Evolutionary conservation across 2,113 vertebrate genomes (phyloP), one percentile per base, ranked within the genome.

Genomic region (Trichechus manatus): DNA sequence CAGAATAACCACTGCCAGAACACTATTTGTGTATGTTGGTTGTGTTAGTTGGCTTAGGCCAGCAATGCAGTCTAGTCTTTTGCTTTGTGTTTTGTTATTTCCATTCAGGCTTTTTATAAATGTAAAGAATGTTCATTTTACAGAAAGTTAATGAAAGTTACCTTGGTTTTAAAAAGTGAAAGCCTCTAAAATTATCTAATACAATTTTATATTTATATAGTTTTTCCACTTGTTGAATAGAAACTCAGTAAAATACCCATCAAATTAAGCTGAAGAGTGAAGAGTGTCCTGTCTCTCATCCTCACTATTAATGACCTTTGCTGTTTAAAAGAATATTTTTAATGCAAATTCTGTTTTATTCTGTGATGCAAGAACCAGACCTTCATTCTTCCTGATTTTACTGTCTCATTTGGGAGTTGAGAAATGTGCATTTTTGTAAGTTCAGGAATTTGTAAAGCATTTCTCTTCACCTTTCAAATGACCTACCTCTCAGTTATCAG

Each of bases 381-480:
- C 15, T 53, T 6, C 78, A 2, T 89, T n/a, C 75, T 78, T 92
- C 14, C 75, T 42, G 27, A 80, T 87, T 92, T 96, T 80, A 22
- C 20, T 39, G 11, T 63, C 80, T 95, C 27, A 44, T 70, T n/a
- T 96, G 63, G 25, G n/a, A 79, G 9, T 95, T 64, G 42, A 89
- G 36, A 88, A 93, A 42, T 89, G 56, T 68, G 2, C 31, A 47
- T 81, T 86, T 77, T 94, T 93, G 75, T 78, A 92, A 39, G 27
- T 82, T 95, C 47, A 61, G 36, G 64, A 36, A 94, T 95, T 93
- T 75, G 25, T 22, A 70, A 70, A 23, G 11, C 47, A 13, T 86
- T 97, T 96, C 95, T 77, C 20, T 61, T 88, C 27, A 61, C 31
- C 15, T 97, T 96, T 86, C 25, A 88, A 2, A 53, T 87, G 31